Base-by-base conservation (phyloP, 2,113 vertebrate genomes). In the Electrona antarctica region DNA sequence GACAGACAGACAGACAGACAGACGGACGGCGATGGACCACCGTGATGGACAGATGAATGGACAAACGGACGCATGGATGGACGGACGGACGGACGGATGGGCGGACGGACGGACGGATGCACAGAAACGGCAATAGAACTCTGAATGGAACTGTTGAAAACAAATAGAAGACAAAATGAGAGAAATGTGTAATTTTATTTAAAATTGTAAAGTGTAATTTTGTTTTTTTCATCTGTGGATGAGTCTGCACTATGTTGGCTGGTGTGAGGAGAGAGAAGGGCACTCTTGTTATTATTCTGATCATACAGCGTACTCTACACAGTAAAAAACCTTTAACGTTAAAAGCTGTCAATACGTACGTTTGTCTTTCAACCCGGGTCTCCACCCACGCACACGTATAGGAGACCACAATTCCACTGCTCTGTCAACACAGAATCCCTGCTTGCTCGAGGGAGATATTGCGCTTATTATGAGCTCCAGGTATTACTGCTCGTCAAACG, bases 161-260 rank as follows among this genome's bases (percentile, higher is more conserved):
- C 80, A 58, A 83, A 84, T 83, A 72, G 45, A 73, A 82, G 62
- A 33, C 73, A 50, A 70, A 85, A 79, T 81, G 80, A 21, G 65
- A 73, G 67, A 68, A 41, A 9, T 62, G 69, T 82, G 82, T 60
- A 79, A 85, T 83, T 88, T 90, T 89, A 92, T 91, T 90, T 92
- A 92, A 92, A 21, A 86, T 74, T 85, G 77, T 80, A 60, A 88
- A 87, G 73, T 83, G 85, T 67, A 51, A 57, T 82, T 89, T 84
- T 52, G 78, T 84, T 84, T 65, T 21, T 80, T 82, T 89, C 83
- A 75, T 88, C 81, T 76, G 78, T 70, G 73, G 82, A 91, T 82
- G 85, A 88, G 81, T 80, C 83, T 93, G 92, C 93, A 93, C 91
- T 93, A 92, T 67, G 74, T 76, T 78, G 79, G 74, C 80, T 80